These are phyloP conservation scores for Pampusana beccarii DNA, from an alignment of 2,113 vertebrate species.

Conservation along the genomic window DNA sequence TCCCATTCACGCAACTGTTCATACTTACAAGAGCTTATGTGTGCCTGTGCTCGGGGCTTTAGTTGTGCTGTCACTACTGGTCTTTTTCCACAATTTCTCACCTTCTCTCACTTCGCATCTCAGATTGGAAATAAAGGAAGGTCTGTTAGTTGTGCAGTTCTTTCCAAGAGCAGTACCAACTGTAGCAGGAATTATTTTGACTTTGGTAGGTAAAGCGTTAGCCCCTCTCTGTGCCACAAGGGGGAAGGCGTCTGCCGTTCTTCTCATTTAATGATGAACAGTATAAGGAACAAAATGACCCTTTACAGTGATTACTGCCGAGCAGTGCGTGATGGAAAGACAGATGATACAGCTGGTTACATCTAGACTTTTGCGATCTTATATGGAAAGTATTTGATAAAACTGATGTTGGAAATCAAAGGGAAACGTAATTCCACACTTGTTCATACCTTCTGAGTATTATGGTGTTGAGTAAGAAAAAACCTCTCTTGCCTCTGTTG, in stretches of 20 bases:
- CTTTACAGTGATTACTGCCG: background rate
- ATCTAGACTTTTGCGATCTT: background rate
- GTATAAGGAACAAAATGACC: background rate
- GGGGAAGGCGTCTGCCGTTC: background rate
- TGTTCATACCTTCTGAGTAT: background rate
- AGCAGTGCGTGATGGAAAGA: background rate
- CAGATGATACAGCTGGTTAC: background rate
- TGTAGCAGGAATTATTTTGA: background rate
- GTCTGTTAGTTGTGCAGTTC: background rate
- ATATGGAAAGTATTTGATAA: background rate
- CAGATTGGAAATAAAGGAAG: background rate
- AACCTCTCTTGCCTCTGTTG: background rate
- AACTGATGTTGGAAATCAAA: background rate
- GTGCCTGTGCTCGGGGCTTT: background rate
- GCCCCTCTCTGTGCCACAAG: slow-evolving; percentile 1
- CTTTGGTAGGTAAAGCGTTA: background rate
- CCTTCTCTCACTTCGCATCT: background rate
- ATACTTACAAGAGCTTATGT: background rate
- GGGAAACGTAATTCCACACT: background rate
- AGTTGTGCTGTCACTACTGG: background rate
- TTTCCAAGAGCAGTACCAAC: background rate
- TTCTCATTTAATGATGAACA: background rate
- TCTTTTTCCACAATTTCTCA: background rate
- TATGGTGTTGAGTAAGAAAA: background rate
- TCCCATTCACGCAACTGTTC: background rate